Percentiles rank a stretch among this genome's conserved stretches.
phyloP scores from a whole-genome alignment of 2,888 invertebrate species.

The Hanleya hanleyi region DNA sequence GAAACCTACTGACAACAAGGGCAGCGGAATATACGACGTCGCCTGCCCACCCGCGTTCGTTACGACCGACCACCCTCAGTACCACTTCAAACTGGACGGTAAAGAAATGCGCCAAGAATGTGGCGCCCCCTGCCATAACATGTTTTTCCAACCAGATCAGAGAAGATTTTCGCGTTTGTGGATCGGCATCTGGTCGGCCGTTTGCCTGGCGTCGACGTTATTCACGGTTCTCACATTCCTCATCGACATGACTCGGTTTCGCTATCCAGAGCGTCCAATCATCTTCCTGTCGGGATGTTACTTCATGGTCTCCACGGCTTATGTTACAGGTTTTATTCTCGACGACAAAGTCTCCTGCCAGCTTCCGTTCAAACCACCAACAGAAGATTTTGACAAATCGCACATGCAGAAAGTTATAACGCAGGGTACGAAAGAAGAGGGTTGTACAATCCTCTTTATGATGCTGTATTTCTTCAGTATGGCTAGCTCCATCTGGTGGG shows the following conservation, averaged over 20 bases:
- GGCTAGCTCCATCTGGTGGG: constrained; percentile 99
- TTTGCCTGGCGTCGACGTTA: constrained; percentile 92
- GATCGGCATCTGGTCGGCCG: constrained; percentile 94
- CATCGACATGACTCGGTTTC: constrained; percentile 95
- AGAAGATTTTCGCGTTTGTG: constrained; percentile 89
- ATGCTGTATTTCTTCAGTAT: constrained; percentile 92
- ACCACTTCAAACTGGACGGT: constrained; percentile 2
- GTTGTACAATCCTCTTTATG: constrained; percentile 96
- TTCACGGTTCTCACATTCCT: constrained; percentile 88
- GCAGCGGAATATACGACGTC: not conserved
- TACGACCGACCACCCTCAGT: not conserved
- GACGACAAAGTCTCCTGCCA: constrained; percentile 74
- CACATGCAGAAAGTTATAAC: constrained; percentile 71
- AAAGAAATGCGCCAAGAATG: constrained; percentile 67
- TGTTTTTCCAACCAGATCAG: constrained; percentile 89
- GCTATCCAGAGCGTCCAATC: constrained; percentile 98
- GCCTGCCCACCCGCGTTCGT: not conserved
- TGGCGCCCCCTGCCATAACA: constrained; percentile 87
- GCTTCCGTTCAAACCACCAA: constrained; percentile 55
- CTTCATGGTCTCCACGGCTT: constrained; percentile 93
- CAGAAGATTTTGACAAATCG: constrained; percentile 25
- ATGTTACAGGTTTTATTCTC: constrained; percentile 79
- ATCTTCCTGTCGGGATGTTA: constrained; percentile 98
- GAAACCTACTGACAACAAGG: not conserved
- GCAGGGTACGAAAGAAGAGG: constrained; percentile 79